Base-by-base conservation (phyloP, 2,113 vertebrate genomes). In the Oncorhynchus gorbuscha region DNA sequence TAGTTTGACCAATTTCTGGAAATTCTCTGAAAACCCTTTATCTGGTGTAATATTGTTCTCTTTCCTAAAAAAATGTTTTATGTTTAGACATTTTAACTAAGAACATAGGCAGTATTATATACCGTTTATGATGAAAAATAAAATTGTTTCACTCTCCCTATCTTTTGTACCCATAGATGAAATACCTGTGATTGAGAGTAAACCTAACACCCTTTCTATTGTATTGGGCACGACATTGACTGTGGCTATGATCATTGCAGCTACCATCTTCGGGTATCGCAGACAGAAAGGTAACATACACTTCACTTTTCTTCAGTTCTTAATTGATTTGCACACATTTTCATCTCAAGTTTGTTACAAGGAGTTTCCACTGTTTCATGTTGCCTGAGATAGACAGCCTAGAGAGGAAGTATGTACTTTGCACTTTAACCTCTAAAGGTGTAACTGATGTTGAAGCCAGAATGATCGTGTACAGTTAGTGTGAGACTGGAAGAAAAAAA, bases 91-190 rank as follows among this genome's bases (percentile, higher is more conserved):
- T 51, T 2, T 55, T 55, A 18, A 55, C 16, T 18, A 5, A 55
- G 51, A 55, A 55, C 51, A 32, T 16, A 30, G 39, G 39, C 39
- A 45, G 8, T 30, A 7, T 61, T 12, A 16, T 14, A 13, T 9
- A 59, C 59, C 13, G 22, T 2, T 1, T 59, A 35, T 14, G 11
- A 8, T 28, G 28, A 24, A 51, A 30, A 62, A 61, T 22, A 48
- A 28, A 26, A 55, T 8, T 1, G 58, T 24, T 6, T n/a, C 18
- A 72, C 30, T 20, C 74, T 39, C 80, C 30, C 0, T 9, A 59
- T 81, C 35, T 78, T 68, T 78, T 69, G 45, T 78, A 55, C 16
- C 67, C 39, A 62, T 86, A 91, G 90, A 88, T 39, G 88, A 89
- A 1, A 16, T 84, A 32, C 74, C 59, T 2, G 1, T 3, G 39